Conservation (phyloP, 2,797 vertebrate genomes). For the Anas bernieri region DNA sequence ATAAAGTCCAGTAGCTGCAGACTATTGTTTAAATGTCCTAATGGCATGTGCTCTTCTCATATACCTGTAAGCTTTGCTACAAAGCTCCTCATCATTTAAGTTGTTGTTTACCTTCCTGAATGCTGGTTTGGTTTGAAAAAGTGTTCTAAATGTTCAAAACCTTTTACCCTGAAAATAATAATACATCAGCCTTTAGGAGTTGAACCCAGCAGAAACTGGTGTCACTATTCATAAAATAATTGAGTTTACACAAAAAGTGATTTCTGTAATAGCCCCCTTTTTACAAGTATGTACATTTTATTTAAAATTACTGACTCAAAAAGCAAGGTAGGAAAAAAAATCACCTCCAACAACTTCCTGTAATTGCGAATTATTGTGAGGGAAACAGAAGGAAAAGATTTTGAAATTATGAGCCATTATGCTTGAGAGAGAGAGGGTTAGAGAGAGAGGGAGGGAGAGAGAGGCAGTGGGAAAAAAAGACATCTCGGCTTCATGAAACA, state of each 20-base stretch:
- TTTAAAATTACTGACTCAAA: constrained; percentile 92
- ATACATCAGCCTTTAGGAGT: constrained; percentile 76
- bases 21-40: background rate
- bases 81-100: constrained; percentile 41
- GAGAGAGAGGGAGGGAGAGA: constrained; percentile 71
- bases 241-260: constrained; percentile 90
- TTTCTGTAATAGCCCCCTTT: constrained; percentile 84
- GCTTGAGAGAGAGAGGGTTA: constrained; percentile 85
- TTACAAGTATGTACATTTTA: constrained; percentile 88
- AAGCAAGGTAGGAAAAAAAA: constrained; percentile 88
- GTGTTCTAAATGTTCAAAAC: constrained; percentile 65
- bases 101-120: constrained; percentile 74
- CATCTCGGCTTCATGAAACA: constrained; percentile 94
- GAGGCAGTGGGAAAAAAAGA: constrained; percentile 85
- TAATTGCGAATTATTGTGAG: constrained; percentile 99
- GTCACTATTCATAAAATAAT: constrained; percentile 90
- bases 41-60: background rate
- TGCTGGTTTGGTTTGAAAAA: constrained; percentile 75
- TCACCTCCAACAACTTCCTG: constrained; percentile 98
- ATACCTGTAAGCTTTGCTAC: constrained; percentile 21
- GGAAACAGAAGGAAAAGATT: constrained; percentile 98
- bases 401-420: constrained; percentile 99
- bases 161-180: constrained; percentile 79
- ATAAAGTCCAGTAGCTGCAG: constrained; percentile 13
- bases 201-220: constrained; percentile 85